Evolutionary conservation across 1,140 invertebrate genomes (phyloP).

Genomic region (Sinella curviseta): DNA sequence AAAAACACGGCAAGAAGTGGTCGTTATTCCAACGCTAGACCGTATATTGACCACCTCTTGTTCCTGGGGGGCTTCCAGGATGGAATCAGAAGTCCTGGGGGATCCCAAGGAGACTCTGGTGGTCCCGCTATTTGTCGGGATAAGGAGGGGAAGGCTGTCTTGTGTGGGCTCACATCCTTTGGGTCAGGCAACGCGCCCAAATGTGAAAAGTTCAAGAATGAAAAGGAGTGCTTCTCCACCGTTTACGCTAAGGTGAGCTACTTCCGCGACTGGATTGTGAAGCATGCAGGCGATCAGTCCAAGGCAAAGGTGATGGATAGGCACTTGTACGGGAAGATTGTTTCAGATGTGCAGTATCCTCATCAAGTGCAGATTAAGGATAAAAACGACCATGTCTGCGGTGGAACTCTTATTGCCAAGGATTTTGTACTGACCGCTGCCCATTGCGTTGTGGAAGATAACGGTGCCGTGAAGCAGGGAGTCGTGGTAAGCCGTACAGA

Average conservation of each 20-base stretch:
- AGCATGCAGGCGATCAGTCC: background rate
- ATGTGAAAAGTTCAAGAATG: background rate
- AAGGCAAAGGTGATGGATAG: background rate
- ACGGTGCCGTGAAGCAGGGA: background rate
- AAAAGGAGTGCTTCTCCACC: background rate
- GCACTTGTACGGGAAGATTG: background rate
- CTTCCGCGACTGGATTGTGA: background rate
- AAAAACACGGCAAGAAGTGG: background rate
- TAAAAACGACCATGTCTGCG: background rate
- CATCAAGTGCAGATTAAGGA: background rate
- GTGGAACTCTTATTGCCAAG: background rate
- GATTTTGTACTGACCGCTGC: background rate
- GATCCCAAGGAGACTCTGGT: background rate
- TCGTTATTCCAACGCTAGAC: background rate
- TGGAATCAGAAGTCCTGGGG: too few species aligned
- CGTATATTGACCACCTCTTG: background rate
- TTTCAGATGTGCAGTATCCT: background rate
- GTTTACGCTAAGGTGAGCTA: background rate
- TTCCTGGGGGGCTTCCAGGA: background rate
- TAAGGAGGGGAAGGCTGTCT: background rate
- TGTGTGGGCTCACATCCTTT: background rate
- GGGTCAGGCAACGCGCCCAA: background rate
- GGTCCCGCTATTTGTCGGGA: background rate
- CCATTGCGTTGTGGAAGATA: background rate
- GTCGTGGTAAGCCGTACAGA: background rate